A percentile compares a stretch with the other conserved stretches of the same genome.
Conservation (phyloP, 2,113 vertebrate species). For the Hepsetus odoe region DNA sequence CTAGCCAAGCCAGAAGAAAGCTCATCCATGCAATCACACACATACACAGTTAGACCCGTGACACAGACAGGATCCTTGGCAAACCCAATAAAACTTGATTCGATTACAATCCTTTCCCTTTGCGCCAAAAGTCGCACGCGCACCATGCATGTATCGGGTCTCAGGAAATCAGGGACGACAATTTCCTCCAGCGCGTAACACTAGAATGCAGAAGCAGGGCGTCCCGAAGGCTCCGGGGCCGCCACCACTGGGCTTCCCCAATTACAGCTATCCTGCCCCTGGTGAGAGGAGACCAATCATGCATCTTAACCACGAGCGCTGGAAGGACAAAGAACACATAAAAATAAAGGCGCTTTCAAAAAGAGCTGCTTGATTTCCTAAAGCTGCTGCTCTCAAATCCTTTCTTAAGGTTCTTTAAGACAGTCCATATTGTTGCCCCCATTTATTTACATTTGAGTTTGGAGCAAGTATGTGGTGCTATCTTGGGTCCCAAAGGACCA, state of each 20-base stretch:
- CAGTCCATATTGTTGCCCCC: too few relatives aligned
- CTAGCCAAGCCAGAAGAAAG: slow-evolving; percentile 17
- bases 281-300: slow-evolving; percentile 80
- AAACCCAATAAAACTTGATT: slow-evolving; percentile 84
- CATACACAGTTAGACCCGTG: neutral
- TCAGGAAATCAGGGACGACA: slow-evolving; percentile 90
- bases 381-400: too few relatives aligned
- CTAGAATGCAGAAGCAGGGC: slow-evolving; percentile 80
- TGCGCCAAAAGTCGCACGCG: slow-evolving; percentile 73
- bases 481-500: too few relatives aligned
- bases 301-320: slow-evolving; percentile 67
- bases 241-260: slow-evolving; percentile 75
- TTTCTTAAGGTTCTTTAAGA: too few relatives aligned
- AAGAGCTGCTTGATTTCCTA: neutral
- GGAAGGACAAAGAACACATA: slow-evolving; percentile 53
- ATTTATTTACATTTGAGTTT: too few relatives aligned
- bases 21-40: slow-evolving; percentile 10
- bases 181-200: slow-evolving; percentile 86
- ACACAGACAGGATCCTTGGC: slow-evolving; percentile 59
- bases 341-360: neutral
- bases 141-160: slow-evolving; percentile 77
- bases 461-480: too few relatives aligned
- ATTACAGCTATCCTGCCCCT: slow-evolving; percentile 83
- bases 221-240: slow-evolving; percentile 78
- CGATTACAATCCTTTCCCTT: slow-evolving; percentile 80